Conservation (phyloP, 1,140 invertebrate species). For the Steinernema khuongi region DNA sequence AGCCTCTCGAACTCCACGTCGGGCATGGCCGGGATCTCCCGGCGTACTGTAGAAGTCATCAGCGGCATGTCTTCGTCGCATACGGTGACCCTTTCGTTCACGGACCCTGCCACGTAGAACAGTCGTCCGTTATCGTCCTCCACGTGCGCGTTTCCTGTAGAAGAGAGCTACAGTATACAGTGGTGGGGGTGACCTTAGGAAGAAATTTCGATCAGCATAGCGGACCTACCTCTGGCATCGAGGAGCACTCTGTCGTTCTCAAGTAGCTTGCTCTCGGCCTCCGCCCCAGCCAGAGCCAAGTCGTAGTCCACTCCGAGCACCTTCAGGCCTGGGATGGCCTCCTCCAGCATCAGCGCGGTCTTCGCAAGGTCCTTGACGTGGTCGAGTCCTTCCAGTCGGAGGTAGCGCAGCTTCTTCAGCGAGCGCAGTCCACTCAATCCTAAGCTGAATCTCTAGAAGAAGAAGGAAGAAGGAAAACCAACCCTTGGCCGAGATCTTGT, state of each 20-base stretch:
- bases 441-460: constrained; percentile 15
- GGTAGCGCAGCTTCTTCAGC: constrained; percentile 60
- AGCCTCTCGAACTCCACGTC: constrained; percentile 53
- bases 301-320: constrained; percentile 59
- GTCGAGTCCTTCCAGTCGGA: constrained; percentile 58
- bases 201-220: not conserved
- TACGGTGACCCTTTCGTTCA: constrained; percentile 49
- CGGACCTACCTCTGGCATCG: constrained; percentile 49
- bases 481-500: constrained; percentile 63
- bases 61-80: constrained; percentile 53
- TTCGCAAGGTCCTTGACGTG: constrained; percentile 55
- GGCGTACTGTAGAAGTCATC: constrained; percentile 48
- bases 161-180: no score
- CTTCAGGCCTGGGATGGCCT: constrained; percentile 57
- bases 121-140: constrained; percentile 56
- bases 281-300: constrained; percentile 34
- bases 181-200: no score
- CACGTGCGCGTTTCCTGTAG: constrained; percentile 51
- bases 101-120: constrained; percentile 47
- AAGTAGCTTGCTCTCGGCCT: constrained; percentile 48
- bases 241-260: constrained; percentile 45
- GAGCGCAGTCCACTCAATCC: constrained; percentile 68
- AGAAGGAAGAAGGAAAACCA: constrained; percentile 22
- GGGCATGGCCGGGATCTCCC: constrained; percentile 53
- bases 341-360: constrained; percentile 58